Conservation (phyloP, 2,113 vertebrate species). For the Cinclus cinclus region DNA sequence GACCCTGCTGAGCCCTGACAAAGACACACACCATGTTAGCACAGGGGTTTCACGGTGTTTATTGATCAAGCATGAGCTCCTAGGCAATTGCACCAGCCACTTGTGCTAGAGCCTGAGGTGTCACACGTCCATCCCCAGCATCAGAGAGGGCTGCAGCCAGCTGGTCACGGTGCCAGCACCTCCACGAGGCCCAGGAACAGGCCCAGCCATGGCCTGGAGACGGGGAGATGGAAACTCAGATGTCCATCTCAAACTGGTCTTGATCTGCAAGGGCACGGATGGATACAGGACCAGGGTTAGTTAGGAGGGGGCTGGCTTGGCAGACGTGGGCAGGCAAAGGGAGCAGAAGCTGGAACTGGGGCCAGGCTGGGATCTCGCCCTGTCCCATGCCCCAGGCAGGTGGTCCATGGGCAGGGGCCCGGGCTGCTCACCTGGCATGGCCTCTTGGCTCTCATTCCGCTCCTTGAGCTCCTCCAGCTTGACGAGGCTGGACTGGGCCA, state of each 20-base stretch:
- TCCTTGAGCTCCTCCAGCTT: constrained; percentile 84
- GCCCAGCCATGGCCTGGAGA: constrained; percentile 49
- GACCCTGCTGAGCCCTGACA: background rate
- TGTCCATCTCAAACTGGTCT: constrained; percentile 78
- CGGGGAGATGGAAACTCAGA: constrained; percentile 57
- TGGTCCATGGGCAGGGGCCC: rapidly evolving
- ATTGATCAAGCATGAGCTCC: constrained; percentile 67
- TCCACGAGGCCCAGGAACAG: constrained; percentile 59
- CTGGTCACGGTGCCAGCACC: constrained; percentile 54
- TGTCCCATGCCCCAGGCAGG: background rate
- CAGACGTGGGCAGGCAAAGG: background rate
- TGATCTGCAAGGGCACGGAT: constrained; percentile 65
- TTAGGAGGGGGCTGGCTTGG: background rate
- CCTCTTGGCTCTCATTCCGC: constrained; percentile 86
- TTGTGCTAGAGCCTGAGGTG: constrained; percentile 65
- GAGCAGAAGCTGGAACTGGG: background rate
- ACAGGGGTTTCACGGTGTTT: constrained; percentile 61
- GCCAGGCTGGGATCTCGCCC: background rate
- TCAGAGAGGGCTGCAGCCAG: constrained; percentile 56
- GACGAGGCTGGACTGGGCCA: constrained; percentile 76
- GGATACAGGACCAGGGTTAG: constrained; percentile 8
- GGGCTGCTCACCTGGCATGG: constrained; percentile 80
- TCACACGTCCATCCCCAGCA: constrained; percentile 64
- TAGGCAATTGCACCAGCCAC: constrained; percentile 58
- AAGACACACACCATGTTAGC: background rate